Conservation (phyloP, 2,797 vertebrate genomes). For the Masticophis lateralis region DNA sequence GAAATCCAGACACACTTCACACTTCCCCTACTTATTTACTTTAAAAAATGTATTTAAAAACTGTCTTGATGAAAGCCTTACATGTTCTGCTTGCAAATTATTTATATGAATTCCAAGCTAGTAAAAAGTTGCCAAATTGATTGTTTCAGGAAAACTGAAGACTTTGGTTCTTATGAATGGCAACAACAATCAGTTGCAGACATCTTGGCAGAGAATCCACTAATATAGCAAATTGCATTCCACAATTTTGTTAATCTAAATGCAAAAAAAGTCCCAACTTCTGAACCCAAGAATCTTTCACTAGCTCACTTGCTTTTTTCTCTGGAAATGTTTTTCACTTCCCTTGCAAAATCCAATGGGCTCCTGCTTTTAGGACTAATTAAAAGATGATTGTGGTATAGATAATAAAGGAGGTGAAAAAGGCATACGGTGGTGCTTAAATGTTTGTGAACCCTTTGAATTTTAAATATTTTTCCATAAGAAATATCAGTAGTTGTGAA, state of each 20-base stretch:
- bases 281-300: background rate
- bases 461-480: background rate
- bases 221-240: background rate
- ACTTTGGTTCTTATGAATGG: background rate
- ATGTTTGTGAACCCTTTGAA: background rate
- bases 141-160: background rate
- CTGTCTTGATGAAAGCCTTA: background rate
- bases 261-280: background rate
- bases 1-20: background rate
- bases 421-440: background rate
- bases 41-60: background rate
- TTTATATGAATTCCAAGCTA: background rate
- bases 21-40: background rate
- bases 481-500: background rate
- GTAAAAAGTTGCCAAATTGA: background rate
- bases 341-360: background rate
- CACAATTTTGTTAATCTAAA: background rate
- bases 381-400: background rate
- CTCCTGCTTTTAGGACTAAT: background rate
- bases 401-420: background rate
- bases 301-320: background rate
- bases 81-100: background rate
- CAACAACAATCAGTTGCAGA: background rate
- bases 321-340: background rate
- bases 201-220: background rate